Base-by-base conservation (phyloP, 2,797 vertebrate genomes). In the Emys orbicularis region DNA sequence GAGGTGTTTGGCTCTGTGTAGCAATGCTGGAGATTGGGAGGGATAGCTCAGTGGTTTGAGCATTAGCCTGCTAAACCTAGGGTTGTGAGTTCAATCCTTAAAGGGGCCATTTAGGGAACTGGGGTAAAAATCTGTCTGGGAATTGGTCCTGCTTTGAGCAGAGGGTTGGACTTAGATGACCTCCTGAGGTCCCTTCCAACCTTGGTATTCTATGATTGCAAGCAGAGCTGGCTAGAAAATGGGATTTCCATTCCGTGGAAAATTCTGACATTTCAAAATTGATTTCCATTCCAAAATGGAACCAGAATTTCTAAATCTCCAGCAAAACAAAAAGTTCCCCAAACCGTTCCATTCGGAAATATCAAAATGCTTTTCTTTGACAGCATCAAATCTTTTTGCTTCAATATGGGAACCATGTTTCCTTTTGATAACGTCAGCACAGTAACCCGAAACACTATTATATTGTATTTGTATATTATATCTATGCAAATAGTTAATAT, bases 161-260 rank as follows among this genome's bases (percentile, higher is more conserved):
- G 41, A 5, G 4, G 41, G 41, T 41, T 41, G 41, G 41, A 41
- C n/a, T 4, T 41, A 41, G 41, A 41, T 41, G 41, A 41, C 41
- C 41, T 41, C 41, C 41, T 41, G 41, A 41, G 41, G 41, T 41
- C 41, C 41, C 41, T 41, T 41, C 41, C 5, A 41, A 41, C 41
- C 41, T 41, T 41, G 41, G 41, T 41, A 41, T 41, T 41, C 41
- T 41, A 41, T 41, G 68, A n/a, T 37, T 81, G 52, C 53, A 6
- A 27, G 72, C 11, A 12, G 65, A 0, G 0, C 1, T 61, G 5
- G 11, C 87, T 50, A 79, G 25, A 72, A 96, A 82, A 0, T 0
- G 37, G 8, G 49, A 59, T 56, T 56, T 76, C 10, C 82, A 47
- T 5, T 88, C 49, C 18, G 15, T 44, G 41, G 8, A 12, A 34